Percentiles rank a stretch among this genome's conserved stretches.
Conservation (phyloP, 2,113 vertebrate species). For the Numida meleagris region DNA sequence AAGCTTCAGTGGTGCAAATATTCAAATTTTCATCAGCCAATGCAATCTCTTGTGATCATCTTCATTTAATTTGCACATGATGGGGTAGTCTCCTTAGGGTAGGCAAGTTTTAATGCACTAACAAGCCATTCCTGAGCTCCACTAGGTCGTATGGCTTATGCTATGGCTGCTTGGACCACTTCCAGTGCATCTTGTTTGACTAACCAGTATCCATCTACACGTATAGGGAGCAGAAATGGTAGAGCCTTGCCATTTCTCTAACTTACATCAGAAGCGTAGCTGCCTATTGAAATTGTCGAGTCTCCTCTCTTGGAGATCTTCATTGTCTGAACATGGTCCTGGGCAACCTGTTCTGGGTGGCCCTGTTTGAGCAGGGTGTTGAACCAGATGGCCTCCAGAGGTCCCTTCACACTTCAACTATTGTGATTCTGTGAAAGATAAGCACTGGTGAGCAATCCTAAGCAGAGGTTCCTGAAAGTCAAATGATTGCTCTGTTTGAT, state of each 20-base stretch:
- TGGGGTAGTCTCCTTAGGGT: background rate
- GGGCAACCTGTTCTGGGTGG: background rate
- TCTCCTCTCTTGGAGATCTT: background rate
- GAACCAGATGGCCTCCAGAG: background rate
- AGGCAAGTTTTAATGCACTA: background rate
- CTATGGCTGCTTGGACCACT: background rate
- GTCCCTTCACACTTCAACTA: background rate
- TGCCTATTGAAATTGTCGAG: background rate
- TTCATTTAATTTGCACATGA: background rate
- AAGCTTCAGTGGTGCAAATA: rapidly evolving
- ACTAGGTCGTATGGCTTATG: background rate
- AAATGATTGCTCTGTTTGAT: background rate
- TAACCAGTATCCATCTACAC: rapidly evolving
- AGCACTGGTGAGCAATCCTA: background rate
- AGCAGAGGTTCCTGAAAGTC: background rate
- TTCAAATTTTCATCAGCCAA: background rate
- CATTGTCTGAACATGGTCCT: background rate
- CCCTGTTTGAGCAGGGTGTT: background rate
- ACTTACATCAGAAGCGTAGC: background rate
- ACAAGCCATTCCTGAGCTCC: background rate
- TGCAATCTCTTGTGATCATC: background rate
- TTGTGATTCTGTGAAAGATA: background rate
- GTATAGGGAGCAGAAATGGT: background rate
- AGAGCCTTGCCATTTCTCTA: background rate
- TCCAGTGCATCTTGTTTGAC: background rate